A percentile compares a stretch with the other conserved stretches of the same genome.
Evolutionary conservation across 2,113 vertebrate genomes (phyloP).

Genomic region (Guaruba guarouba): DNA sequence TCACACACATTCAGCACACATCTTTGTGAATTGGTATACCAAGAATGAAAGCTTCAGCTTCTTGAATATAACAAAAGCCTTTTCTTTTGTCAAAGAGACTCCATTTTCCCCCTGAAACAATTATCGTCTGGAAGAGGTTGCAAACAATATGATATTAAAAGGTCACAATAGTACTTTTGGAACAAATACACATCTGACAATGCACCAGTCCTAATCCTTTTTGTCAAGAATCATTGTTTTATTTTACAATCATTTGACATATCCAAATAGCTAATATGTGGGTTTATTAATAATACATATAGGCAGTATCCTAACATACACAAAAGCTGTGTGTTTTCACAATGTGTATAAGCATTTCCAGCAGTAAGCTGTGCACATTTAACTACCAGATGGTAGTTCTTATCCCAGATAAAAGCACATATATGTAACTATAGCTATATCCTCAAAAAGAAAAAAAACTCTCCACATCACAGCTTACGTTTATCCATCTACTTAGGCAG

Average conservation of each 20-base stretch:
- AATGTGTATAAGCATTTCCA: constrained; percentile 72
- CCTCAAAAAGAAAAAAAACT: constrained; percentile 69
- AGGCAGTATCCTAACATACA: constrained; percentile 71
- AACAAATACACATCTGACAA: constrained; percentile 41
- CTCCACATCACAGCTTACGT: constrained; percentile 76
- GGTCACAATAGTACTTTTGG: constrained; percentile 49
- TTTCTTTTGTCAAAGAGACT: constrained; percentile 44
- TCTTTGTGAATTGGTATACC: constrained; percentile 16
- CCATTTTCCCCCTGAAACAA: constrained; percentile 45
- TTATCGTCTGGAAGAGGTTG: constrained; percentile 45
- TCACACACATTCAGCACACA: constrained; percentile 17
- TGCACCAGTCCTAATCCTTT: background rate
- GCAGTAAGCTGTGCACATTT: constrained; percentile 74
- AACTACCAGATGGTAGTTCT: constrained; percentile 76
- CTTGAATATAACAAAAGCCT: constrained; percentile 40
- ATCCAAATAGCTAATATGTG: constrained; percentile 68
- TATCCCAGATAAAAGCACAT: constrained; percentile 78
- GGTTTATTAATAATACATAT: constrained; percentile 73
- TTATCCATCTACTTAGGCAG: constrained; percentile 71
- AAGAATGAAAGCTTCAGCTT: constrained; percentile 34
- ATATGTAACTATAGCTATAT: constrained; percentile 71
- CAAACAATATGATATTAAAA: constrained; percentile 65
- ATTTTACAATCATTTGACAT: constrained; percentile 56
- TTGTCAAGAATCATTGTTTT: constrained; percentile 14
- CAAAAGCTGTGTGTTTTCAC: constrained; percentile 81